Conservation (phyloP, 2,797 vertebrate species). For the Orestias chungarensis region DNA sequence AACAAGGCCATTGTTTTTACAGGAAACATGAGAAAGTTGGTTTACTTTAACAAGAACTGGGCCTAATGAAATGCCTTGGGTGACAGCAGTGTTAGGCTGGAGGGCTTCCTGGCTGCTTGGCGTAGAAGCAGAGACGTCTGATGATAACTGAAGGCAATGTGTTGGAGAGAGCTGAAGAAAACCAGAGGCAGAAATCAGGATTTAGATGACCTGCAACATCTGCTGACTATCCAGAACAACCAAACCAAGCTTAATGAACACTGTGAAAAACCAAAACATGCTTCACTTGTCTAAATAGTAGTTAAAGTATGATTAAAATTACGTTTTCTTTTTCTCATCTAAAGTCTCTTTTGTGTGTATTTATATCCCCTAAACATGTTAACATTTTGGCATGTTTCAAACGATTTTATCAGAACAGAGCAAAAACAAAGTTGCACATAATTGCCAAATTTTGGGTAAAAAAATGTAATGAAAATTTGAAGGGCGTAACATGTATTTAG, state of each 20-base stretch:
- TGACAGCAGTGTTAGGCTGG: slow-evolving; percentile 56
- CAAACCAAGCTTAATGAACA: slow-evolving; percentile 29
- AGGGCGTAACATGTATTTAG: background rate
- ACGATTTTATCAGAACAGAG: background rate
- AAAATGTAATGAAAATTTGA: background rate
- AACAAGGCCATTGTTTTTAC: slow-evolving; percentile 1
- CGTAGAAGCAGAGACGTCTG: slow-evolving; percentile 78
- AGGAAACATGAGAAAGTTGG: slow-evolving; percentile 7
- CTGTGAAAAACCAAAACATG: slow-evolving; percentile 5
- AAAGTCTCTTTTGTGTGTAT: background rate
- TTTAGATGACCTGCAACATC: slow-evolving; percentile 39
- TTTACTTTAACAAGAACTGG: slow-evolving; percentile 91
- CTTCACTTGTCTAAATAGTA: background rate
- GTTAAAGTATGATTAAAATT: background rate
- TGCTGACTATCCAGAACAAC: slow-evolving; percentile 40
- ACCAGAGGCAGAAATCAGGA: slow-evolving; percentile 50
- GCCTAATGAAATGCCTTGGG: slow-evolving; percentile 75
- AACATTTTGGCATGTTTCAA: background rate
- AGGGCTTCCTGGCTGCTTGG: slow-evolving; percentile 65
- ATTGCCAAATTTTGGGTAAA: background rate
- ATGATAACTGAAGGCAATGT: slow-evolving; percentile 75
- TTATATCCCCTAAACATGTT: background rate
- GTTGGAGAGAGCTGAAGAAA: slow-evolving; percentile 81
- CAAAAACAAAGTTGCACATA: background rate
- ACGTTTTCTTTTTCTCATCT: background rate